Conservation (phyloP, 2,888 invertebrate genomes). For the Lymantria dispar region DNA sequence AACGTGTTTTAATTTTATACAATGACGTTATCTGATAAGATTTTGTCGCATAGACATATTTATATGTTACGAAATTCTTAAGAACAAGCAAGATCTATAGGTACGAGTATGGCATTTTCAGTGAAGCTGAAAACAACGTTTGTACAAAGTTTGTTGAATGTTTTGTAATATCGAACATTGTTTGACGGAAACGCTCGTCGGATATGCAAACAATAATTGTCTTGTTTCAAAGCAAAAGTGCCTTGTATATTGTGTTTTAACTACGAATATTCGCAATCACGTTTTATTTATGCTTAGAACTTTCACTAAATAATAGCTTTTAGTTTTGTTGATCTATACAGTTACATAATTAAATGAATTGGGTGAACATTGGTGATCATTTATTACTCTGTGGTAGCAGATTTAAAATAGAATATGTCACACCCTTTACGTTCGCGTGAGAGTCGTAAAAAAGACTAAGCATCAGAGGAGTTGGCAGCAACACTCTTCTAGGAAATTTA, state of each 20-base stretch:
- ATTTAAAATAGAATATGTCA: no score
- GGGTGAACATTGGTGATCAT: no score
- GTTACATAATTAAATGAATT: no score
- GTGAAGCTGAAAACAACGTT: conserved; percentile 10
- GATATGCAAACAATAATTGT: conserved; percentile 49
- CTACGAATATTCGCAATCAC: conserved; percentile 10
- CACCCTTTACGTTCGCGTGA: no score
- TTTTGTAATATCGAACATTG: conserved; percentile 62
- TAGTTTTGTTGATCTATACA: not conserved
- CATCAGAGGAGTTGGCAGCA: no score
- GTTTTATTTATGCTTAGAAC: not conserved
- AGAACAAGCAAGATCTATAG: not conserved
- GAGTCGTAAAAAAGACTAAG: no score
- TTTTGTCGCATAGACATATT: not conserved
- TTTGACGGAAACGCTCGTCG: conserved; percentile 58
- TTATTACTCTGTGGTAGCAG: no score
- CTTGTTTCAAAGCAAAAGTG: conserved; percentile 45
- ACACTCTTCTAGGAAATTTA: no score
- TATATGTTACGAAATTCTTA: not conserved
- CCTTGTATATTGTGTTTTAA: conserved; percentile 14
- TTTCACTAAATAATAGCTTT: not conserved
- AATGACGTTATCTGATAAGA: conserved; percentile 4
- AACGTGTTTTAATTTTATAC: conserved; percentile 6
- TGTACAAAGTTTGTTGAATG: conserved; percentile 35
- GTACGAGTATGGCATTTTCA: conserved; percentile 20